Percentiles rank a stretch among this genome's conserved stretches.
Evolutionary conservation across 2,888 invertebrate genomes (phyloP).

Genomic region (Zhengitettix transpicula): DNA sequence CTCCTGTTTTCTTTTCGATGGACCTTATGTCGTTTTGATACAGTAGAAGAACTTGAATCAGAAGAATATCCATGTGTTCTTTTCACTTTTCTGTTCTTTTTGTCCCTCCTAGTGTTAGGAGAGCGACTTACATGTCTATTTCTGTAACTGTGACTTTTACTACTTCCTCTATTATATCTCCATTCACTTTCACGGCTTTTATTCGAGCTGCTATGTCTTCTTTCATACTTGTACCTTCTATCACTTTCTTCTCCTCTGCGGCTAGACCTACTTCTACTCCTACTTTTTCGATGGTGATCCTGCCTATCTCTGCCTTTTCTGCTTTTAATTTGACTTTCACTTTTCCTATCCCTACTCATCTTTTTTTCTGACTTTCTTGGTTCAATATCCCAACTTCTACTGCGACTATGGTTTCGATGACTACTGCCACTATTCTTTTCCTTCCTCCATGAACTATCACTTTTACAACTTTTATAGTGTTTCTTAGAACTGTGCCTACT

Average conservation of each 20-base stretch:
- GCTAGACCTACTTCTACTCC: constrained; percentile 7
- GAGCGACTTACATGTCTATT: not conserved
- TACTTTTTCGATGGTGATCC: constrained; percentile 9
- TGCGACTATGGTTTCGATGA: not conserved
- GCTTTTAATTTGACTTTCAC: constrained; percentile 7
- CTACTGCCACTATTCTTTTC: constrained; percentile 10
- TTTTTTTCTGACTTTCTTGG: constrained; percentile 1
- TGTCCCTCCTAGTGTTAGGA: not conserved
- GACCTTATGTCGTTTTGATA: not conserved
- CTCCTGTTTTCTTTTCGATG: not conserved
- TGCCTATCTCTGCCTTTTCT: constrained; percentile 10
- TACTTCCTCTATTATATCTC: constrained; percentile 1
- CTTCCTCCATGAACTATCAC: constrained; percentile 2
- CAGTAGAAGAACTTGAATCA: constrained; percentile 4
- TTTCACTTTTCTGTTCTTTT: constrained; percentile 17
- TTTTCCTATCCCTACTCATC: constrained; percentile 2
- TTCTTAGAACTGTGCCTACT: constrained; percentile 10
- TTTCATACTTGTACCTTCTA: not conserved
- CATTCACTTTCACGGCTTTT: constrained; percentile 6
- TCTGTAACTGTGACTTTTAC: constrained; percentile 1
- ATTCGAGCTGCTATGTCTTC: constrained; percentile 1
- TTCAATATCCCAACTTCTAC: constrained; percentile 2
- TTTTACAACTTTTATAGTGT: constrained; percentile 4
- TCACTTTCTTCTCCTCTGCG: constrained; percentile 9
- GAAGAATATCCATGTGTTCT: constrained; percentile 19